Evolutionary conservation across 2,113 vertebrate genomes (phyloP), one percentile per base, ranked within the genome.

Genomic region (Agapornis roseicollis): DNA sequence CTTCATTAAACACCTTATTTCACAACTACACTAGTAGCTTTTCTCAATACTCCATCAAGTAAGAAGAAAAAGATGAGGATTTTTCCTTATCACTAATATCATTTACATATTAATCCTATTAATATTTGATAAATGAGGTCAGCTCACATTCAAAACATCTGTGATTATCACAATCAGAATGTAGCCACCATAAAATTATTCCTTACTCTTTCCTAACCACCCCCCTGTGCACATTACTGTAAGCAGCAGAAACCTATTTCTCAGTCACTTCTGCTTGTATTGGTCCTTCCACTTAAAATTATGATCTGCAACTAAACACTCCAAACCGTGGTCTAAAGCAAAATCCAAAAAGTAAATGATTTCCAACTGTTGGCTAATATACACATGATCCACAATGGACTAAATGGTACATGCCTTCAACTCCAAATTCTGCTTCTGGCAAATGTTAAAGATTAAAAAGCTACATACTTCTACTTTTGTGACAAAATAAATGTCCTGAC

Each of bases 1-100:
- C 66, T 95, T 95, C 92, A 97, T 94, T 96, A 94, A 95, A 93
- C 82, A 91, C 91, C 87, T 84, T 82, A 58, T 96, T 96, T 94
- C 92, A 94, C 28, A 84, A 46, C 58, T 50, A 61, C 71, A 63
- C 56, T 91, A 96, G 94, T 71, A 73, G 33, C 70, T 93, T 96
- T 92, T 84, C 81, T 92, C 93, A 83, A 82, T 94, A 94, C 89
- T 91, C 73, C 60, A 93, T 84, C 89, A 91, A 91, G 81, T n/a
- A 90, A 87, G 71, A 19, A 90, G 63, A 70, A 92, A 96, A 97
- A 90, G 68, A 80, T 23, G 73, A 88, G 47, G 37, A 49, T 50
- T 86, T 92, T 91, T 91, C 82, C 74, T 86, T 47, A 73, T 74
- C 93, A 90, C 65, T 71, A 66, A 56, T 2, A 9, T 60, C 0